Conservation (phyloP, 2,113 vertebrate species). For the Cervus canadensis region DNA sequence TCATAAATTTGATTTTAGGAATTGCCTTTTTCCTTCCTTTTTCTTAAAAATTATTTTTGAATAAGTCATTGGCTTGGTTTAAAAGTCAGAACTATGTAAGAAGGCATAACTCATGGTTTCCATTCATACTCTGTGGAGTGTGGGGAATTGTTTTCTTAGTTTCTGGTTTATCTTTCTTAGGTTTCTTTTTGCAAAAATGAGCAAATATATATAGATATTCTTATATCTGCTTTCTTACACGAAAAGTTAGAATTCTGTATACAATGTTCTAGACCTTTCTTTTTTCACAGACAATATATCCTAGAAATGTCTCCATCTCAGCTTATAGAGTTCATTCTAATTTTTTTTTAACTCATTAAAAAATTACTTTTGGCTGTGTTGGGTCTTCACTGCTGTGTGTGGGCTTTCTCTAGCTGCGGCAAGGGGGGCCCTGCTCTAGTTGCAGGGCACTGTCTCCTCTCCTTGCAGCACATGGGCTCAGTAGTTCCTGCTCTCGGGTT, state of each 20-base stretch:
- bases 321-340: not conserved
- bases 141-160: not conserved
- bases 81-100: not conserved
- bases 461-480: not conserved
- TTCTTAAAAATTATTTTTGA: not conserved
- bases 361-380: not conserved
- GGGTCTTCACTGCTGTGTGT: not conserved
- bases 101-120: not conserved
- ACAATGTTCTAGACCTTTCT: not conserved
- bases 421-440: too few species aligned
- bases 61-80: not conserved
- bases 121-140: not conserved
- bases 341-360: not conserved
- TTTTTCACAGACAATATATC: not conserved
- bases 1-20: not conserved
- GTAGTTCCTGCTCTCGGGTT: not conserved
- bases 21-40: not conserved
- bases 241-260: not conserved
- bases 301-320: not conserved
- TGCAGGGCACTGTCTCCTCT: not conserved
- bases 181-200: not conserved
- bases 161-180: not conserved
- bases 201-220: not conserved
- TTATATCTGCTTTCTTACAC: not conserved
- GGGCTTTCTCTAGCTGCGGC: rapidly evolving